Percentiles rank a stretch among this genome's conserved stretches.
phyloP scores from a whole-genome alignment of 1,140 invertebrate genomes.

The Lysiphlebus fabarum region DNA sequence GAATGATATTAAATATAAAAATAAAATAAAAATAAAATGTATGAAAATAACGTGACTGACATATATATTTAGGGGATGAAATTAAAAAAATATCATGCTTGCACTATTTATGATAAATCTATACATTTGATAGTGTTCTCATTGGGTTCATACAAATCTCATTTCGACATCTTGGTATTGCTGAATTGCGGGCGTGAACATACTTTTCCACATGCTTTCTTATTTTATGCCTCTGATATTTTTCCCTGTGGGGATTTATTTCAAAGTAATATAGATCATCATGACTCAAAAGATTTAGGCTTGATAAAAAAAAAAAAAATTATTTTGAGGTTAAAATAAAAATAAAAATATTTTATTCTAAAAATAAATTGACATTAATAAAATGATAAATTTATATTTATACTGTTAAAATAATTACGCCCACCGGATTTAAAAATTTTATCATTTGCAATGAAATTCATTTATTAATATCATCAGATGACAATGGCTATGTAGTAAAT shows the following conservation, averaged over 20 bases:
- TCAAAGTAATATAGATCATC: neutral
- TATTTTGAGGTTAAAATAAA: constrained; percentile 25
- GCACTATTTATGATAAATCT: constrained; percentile 22
- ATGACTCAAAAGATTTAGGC: neutral
- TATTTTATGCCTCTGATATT: neutral
- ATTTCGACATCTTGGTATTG: constrained; percentile 30
- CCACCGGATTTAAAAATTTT: neutral
- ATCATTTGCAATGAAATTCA: neutral
- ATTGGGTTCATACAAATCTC: constrained; percentile 28
- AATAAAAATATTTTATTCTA: no score
- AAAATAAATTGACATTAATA: no score
- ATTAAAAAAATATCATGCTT: neutral
- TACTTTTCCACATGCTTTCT: constrained; percentile 23
- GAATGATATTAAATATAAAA: no score
- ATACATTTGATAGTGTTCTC: constrained; percentile 16
- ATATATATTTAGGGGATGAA: neutral
- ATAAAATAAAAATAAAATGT: no score
- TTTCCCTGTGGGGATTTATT: constrained; percentile 6
- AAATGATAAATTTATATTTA: no score
- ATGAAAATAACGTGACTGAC: neutral
- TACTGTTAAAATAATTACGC: no score
- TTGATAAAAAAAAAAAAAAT: constrained; percentile 31
- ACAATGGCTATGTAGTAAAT: neutral
- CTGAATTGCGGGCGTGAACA: constrained; percentile 1
- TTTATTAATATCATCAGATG: neutral